phyloP scores from a whole-genome alignment of 2,888 invertebrate species.

The Cylloceria caligata region DNA sequence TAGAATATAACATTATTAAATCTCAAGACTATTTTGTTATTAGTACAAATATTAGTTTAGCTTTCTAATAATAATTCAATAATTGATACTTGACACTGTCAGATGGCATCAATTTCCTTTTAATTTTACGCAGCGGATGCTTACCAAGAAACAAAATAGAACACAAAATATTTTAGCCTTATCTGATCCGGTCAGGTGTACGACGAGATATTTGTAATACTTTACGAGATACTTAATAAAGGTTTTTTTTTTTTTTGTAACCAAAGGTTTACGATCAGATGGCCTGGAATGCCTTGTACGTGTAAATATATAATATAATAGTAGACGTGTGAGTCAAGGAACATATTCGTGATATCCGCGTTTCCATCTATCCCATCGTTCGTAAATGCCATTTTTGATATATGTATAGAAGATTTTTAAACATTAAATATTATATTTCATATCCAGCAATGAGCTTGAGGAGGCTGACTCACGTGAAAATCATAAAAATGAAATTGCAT shows the following conservation, averaged over 20 bases:
- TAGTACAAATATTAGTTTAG: not conserved
- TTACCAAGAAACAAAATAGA: no score
- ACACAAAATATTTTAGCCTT: no score
- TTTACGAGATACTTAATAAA: no score
- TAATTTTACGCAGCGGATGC: no score
- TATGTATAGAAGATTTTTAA: conserved; percentile 40
- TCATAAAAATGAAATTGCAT: no score
- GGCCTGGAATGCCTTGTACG: not conserved
- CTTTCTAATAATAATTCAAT: no score
- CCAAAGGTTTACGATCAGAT: not conserved
- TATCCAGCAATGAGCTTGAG: no score
- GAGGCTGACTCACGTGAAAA: no score
- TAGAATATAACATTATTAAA: not conserved
- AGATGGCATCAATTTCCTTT: no score
- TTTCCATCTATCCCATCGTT: conserved; percentile 40
- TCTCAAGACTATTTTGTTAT: not conserved
- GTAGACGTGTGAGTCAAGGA: conserved; percentile 5
- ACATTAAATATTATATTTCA: conserved; percentile 4
- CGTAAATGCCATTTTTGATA: conserved; percentile 60
- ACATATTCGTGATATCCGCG: conserved; percentile 40
- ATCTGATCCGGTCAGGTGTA: no score
- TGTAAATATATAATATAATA: not conserved
- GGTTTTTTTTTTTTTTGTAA: not conserved
- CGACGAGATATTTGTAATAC: no score
- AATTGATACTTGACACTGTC: no score